Evolutionary conservation across 2,797 vertebrate species (phyloP).

Genomic region (Oryzias dopingdopingensis): DNA sequence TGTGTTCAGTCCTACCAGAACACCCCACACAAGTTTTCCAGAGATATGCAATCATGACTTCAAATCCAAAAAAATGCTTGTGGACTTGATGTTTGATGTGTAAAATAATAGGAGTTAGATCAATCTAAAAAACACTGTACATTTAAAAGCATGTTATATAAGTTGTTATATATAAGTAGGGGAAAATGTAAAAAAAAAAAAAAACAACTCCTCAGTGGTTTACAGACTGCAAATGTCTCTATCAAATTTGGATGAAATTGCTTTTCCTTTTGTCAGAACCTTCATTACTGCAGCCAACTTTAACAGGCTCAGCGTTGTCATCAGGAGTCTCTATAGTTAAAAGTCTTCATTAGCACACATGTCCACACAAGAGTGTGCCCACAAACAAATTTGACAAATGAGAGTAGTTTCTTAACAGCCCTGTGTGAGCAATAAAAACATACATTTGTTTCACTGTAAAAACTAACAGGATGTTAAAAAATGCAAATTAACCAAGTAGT

Average conservation of each 20-base stretch:
- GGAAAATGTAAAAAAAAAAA: too few relatives aligned
- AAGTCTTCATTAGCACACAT: conserved; percentile 38
- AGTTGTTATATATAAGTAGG: too few relatives aligned
- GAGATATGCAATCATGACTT: too few relatives aligned
- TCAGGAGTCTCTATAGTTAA: conserved; percentile 31
- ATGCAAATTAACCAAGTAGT: conserved; percentile 10
- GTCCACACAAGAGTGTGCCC: conserved; percentile 13
- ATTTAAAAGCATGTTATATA: too few relatives aligned
- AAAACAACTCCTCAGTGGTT: too few relatives aligned
- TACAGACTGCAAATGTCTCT: conserved; percentile 25
- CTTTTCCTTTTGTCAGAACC: conserved; percentile 25
- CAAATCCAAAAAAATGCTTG: too few relatives aligned
- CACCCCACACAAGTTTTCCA: too few relatives aligned
- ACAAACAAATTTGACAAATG: conserved; percentile 37
- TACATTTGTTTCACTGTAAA: conserved; percentile 38
- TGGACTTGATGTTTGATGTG: too few relatives aligned
- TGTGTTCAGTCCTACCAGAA: too few relatives aligned
- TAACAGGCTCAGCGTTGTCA: conserved; percentile 28
- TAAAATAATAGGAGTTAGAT: too few relatives aligned
- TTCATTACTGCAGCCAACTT: conserved; percentile 55
- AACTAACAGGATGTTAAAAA: conserved; percentile 17
- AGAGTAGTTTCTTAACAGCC: conserved; percentile 40
- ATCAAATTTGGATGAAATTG: conserved; percentile 29
- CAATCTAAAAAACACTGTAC: too few relatives aligned
- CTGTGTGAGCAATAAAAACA: conserved; percentile 43